Evolutionary conservation across 2,888 invertebrate species (phyloP), one percentile per base, ranked within the genome.

Genomic region (Miltochrista miniata): DNA sequence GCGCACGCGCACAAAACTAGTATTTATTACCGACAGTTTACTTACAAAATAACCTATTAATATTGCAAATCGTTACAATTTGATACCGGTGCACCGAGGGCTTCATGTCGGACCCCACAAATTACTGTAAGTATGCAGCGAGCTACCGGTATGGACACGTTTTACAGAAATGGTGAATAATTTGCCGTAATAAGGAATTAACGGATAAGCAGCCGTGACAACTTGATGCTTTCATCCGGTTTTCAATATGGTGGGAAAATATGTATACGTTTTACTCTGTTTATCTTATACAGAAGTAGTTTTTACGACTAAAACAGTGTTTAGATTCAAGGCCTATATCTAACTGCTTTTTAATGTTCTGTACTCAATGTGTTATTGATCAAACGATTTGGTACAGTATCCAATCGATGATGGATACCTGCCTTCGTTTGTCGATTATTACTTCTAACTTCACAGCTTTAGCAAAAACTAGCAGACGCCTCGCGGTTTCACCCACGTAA

Each of bases 61-160:
- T 86, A 83, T 80, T 80, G 76, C 75, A 82, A 87, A 86, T 85
- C 76, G 81, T 81, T 79, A 83, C 85, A 67, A 87, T 87, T 87
- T 85, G 80, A 78, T 79, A 81, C 69, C 44, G 44, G 47, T 45
- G 30, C 48, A 45, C 43, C 43, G 41, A 33, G 61, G 54, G 54
- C 55, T 50, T 60, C 39, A 54, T 43, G 52, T 47, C 24, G 40
- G 24, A 51, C 38, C 42, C 54, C 55, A 55, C 49, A 64, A 64
- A 61, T 68, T 42, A 38, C 35, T 48, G 15, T 48, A 45, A 59
- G 46, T 59, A 54, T 54, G 38, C 44, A 51, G 7, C 4, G 24
- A 31, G 39, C 47, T 48, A 48, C 37, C 40, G 47, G 44, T 38
- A 68, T 12, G 18, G 24, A 24, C 33, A 33, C 4, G 33, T 33